A percentile compares a stretch with the other conserved stretches of the same genome.
These are phyloP conservation scores for Equus przewalskii DNA, from an alignment of 2,113 vertebrate genomes.

Conservation along the genomic window DNA sequence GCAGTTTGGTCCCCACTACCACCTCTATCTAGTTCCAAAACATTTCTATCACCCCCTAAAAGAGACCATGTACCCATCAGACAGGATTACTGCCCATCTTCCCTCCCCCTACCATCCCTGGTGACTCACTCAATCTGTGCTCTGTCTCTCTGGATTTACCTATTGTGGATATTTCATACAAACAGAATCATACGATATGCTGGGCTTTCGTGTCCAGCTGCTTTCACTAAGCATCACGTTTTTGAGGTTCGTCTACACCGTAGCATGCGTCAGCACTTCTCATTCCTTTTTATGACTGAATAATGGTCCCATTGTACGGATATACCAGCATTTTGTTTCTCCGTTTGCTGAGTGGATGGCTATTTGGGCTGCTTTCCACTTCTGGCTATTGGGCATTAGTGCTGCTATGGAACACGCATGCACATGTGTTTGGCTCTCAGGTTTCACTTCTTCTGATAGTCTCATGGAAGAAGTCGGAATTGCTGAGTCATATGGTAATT, in stretches of 20 bases:
- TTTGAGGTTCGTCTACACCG: not conserved
- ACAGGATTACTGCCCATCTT: not conserved
- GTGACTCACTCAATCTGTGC: too few relatives aligned
- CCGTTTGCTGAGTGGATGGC: not conserved
- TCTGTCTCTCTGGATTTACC: too few relatives aligned
- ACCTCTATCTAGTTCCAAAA: not conserved
- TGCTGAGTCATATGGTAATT: not conserved
- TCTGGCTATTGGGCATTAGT: not conserved
- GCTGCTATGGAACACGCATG: not conserved
- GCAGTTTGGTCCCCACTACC: not conserved
- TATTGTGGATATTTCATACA: not conserved
- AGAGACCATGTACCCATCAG: not conserved
- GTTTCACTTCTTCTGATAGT: too few relatives aligned
- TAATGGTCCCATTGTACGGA: not conserved
- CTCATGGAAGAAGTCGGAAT: not conserved
- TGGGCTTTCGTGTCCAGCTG: not conserved
- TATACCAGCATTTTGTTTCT: not conserved
- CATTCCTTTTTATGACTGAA: not conserved
- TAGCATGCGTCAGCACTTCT: fast-evolving
- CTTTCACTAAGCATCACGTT: not conserved
- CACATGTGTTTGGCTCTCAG: not conserved
- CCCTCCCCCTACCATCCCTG: too few relatives aligned
- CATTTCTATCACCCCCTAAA: not conserved
- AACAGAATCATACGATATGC: not conserved
- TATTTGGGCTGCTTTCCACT: not conserved